These are phyloP conservation scores for Chaenocephalus aceratus DNA, from an alignment of 2,113 vertebrate genomes.

Conservation along the genomic window DNA sequence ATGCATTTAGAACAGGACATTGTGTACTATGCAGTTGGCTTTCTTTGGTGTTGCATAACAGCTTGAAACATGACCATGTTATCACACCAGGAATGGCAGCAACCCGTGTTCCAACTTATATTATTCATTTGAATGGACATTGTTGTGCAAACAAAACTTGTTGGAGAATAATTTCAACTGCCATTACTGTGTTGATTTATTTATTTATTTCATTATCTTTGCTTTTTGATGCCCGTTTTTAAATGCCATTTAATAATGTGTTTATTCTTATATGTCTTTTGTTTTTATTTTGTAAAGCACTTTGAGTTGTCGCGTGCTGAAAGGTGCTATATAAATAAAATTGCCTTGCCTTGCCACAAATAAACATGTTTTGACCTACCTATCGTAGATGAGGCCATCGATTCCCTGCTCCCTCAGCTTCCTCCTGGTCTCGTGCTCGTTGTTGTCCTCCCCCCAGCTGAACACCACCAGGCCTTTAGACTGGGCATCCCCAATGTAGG, in stretches of 20 bases:
- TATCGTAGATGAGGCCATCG: conserved; percentile 95
- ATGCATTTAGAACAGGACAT: neutral
- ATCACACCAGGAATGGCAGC: neutral
- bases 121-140: too few relatives aligned
- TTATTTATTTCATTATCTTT: too few relatives aligned
- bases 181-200: too few relatives aligned
- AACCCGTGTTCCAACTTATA: too few relatives aligned
- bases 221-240: too few relatives aligned
- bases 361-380: conserved; percentile 76
- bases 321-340: too few relatives aligned
- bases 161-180: too few relatives aligned
- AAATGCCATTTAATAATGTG: too few relatives aligned
- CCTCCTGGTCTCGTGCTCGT: conserved; percentile 92
- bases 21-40: neutral
- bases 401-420: conserved; percentile 91
- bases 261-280: too few relatives aligned
- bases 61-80: neutral
- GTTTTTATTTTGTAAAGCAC: too few relatives aligned
- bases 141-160: too few relatives aligned
- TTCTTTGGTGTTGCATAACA: neutral
- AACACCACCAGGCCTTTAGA: conserved; percentile 95
- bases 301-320: too few relatives aligned
- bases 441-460: conserved; percentile 97
- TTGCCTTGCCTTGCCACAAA: neutral
- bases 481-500: conserved; percentile 87